Conservation (phyloP, 2,113 vertebrate species). For the Paradoxurus hermaphroditus region DNA sequence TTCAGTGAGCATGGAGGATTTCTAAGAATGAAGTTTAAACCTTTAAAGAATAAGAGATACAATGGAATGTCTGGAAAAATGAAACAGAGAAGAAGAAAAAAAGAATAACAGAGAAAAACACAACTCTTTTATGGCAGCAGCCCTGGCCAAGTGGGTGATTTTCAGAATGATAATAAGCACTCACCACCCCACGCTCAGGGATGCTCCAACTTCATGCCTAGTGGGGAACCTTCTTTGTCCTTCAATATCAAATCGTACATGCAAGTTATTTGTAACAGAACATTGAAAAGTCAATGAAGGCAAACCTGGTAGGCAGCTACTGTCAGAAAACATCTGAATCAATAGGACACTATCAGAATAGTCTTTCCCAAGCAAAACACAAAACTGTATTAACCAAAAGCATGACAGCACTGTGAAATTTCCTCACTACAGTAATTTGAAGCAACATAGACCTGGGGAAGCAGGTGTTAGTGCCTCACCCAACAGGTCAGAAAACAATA, state of each 20-base stretch:
- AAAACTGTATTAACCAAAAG: conserved; percentile 37
- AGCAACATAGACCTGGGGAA: neutral
- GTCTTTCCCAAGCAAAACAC: conserved; percentile 63
- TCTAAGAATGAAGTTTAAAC: neutral
- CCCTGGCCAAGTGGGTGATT: conserved; percentile 29
- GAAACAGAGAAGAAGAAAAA: conserved; percentile 40
- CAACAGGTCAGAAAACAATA: neutral
- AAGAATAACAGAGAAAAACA: conserved; percentile 2
- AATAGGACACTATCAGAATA: conserved; percentile 57
- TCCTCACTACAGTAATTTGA: neutral
- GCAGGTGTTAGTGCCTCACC: neutral
- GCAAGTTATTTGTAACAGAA: conserved; percentile 76
- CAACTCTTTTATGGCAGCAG: neutral
- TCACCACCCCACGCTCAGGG: neutral
- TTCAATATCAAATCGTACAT: conserved; percentile 64
- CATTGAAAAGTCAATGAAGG: conserved; percentile 68
- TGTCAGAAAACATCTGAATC: conserved; percentile 54
- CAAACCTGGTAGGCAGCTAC: conserved; percentile 56
- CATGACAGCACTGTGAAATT: conserved; percentile 58
- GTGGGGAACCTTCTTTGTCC: conserved; percentile 1
- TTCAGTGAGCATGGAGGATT: neutral
- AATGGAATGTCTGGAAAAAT: conserved; percentile 7
- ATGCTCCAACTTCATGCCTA: neutral
- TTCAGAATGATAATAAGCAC: conserved; percentile 33
- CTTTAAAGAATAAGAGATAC: conserved; percentile 45